phyloP scores from a whole-genome alignment of 2,888 invertebrate genomes.

The Macropis europaea region DNA sequence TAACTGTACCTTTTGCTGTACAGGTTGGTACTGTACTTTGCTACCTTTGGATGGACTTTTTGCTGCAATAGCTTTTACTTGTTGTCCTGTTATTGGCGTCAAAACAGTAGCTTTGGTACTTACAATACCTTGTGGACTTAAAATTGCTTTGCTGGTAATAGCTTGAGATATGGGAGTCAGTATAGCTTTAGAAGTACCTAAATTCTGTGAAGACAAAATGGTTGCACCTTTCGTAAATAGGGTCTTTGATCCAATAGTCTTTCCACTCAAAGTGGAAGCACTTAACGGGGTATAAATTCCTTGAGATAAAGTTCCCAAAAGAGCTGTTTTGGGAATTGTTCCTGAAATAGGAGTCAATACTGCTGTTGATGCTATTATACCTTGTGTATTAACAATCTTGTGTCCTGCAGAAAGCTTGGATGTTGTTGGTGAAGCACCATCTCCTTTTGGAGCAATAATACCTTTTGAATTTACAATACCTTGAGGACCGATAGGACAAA shows the following conservation, averaged over 20 bases:
- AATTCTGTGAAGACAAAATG: constrained; percentile 65
- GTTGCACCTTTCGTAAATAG: constrained; percentile 69
- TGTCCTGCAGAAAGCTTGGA: constrained; percentile 79
- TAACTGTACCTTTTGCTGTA: constrained; percentile 69
- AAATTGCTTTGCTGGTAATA: constrained; percentile 65
- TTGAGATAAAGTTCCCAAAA: constrained; percentile 66
- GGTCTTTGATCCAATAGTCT: constrained; percentile 69
- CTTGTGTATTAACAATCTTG: constrained; percentile 75
- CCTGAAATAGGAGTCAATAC: constrained; percentile 79
- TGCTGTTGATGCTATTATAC: constrained; percentile 74
- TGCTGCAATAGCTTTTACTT: constrained; percentile 76
- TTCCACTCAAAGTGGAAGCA: constrained; percentile 64
- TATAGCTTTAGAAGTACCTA: constrained; percentile 68
- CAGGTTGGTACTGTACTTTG: constrained; percentile 72
- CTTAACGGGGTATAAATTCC: constrained; percentile 71
- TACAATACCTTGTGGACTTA: constrained; percentile 66
- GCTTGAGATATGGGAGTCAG: constrained; percentile 68
- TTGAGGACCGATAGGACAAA: constrained; percentile 70
- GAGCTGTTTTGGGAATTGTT: constrained; percentile 63
- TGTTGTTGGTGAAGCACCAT: constrained; percentile 70
- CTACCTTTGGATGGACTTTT: constrained; percentile 67
- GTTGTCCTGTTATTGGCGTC: constrained; percentile 77
- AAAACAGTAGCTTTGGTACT: constrained; percentile 73
- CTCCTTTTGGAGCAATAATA: constrained; percentile 74
- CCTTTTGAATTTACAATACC: constrained; percentile 64